A percentile compares a stretch with the other conserved stretches of the same genome.
Evolutionary conservation across 2,113 vertebrate genomes (phyloP).

Genomic region (Odocoileus virginianus): DNA sequence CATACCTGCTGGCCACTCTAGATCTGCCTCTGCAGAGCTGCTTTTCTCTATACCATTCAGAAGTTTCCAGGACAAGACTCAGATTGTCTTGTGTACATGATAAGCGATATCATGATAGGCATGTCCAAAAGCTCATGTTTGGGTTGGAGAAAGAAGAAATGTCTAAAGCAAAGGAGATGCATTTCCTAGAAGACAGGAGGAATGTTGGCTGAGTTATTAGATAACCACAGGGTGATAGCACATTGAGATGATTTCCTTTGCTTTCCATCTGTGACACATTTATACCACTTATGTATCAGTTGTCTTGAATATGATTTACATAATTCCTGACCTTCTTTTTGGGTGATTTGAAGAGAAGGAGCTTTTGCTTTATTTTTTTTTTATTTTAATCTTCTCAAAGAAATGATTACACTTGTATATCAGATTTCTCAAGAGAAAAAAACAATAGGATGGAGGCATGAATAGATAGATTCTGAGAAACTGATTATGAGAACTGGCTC

Average conservation of each 20-base stretch:
- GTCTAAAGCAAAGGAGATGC: not conserved
- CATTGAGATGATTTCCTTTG: not conserved
- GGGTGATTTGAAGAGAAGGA: not conserved
- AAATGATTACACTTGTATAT: not conserved
- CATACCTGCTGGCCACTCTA: not conserved
- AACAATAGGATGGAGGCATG: not conserved
- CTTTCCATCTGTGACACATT: not conserved
- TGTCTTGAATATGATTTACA: not conserved
- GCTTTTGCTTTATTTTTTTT: not conserved
- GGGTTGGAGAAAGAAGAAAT: not conserved
- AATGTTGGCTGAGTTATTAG: not conserved
- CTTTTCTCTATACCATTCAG: not conserved
- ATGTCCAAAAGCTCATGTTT: not conserved
- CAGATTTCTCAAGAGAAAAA: not conserved
- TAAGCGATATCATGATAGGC: rapidly evolving
- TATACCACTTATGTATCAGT: not conserved
- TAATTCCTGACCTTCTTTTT: not conserved
- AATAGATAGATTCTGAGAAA: not conserved
- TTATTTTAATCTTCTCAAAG: not conserved
- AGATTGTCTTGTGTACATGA: not conserved
- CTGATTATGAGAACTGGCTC: not conserved
- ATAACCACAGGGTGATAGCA: not conserved
- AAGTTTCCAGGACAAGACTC: not conserved
- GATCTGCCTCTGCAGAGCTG: not conserved
- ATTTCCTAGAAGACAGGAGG: not conserved